Conservation (phyloP, 2,113 vertebrate species). For the Malurus alboscapulatus region DNA sequence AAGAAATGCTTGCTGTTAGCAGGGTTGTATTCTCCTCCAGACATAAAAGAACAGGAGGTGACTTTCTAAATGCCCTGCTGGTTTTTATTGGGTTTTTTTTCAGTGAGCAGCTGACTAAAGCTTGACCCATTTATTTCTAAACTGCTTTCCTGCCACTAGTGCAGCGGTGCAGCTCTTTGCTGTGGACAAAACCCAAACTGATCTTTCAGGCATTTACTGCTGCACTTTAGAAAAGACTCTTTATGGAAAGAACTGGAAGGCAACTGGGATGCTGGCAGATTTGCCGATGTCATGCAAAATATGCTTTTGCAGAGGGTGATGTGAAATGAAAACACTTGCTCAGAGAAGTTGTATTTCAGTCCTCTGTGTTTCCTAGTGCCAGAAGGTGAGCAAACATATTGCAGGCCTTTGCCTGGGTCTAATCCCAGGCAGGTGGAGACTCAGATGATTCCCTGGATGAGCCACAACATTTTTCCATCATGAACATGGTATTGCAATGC, state of each 20-base stretch:
- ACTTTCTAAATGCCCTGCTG: not conserved
- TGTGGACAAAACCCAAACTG: not conserved
- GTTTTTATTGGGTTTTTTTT: not conserved
- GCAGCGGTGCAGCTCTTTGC: not conserved
- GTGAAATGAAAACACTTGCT: not conserved
- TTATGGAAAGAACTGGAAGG: not conserved
- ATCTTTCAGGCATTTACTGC: not conserved
- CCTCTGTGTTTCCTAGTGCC: not conserved
- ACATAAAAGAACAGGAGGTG: not conserved
- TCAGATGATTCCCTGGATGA: not conserved
- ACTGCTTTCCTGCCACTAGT: not conserved
- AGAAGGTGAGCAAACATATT: conserved; percentile 31
- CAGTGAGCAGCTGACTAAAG: not conserved
- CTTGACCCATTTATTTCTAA: conserved; percentile 28
- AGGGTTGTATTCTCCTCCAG: not conserved
- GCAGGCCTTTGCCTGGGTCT: not conserved
- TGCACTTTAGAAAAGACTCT: not conserved
- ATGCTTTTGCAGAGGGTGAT: not conserved
- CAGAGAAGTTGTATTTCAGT: not conserved
- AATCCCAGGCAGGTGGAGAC: not conserved
- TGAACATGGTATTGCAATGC: not conserved
- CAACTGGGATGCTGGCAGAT: not conserved
- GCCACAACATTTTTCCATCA: not conserved
- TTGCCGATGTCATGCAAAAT: not conserved
- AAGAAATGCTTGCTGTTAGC: not conserved